Conservation (phyloP, 1,140 invertebrate genomes). For the Teleogryllus occipitalis region DNA sequence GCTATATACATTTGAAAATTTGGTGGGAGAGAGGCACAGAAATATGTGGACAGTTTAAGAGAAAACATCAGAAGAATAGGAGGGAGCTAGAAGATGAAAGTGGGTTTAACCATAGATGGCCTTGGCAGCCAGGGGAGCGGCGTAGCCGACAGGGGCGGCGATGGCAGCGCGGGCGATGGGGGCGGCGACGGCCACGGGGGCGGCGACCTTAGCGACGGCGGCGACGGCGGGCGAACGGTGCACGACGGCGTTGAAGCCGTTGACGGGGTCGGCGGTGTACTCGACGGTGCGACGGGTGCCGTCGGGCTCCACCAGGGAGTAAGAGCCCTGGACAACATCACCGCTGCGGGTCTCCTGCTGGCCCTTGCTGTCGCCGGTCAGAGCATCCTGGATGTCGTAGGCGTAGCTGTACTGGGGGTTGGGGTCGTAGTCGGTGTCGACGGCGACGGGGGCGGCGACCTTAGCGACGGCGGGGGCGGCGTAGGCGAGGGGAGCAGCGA, state of each 20-base stretch:
- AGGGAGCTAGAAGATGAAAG: background rate
- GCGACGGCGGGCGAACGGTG: conserved; percentile 16
- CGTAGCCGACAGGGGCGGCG: conserved; percentile 34
- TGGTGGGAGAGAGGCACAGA: background rate
- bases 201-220: conserved; percentile 16
- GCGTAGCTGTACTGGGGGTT: conserved; percentile 20
- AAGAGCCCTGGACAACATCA: conserved; percentile 22
- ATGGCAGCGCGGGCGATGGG: conserved; percentile 33
- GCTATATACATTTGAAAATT: background rate
- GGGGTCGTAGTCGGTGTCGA: conserved; percentile 20
- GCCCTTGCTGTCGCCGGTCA: conserved; percentile 29
- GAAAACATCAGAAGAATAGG: background rate
- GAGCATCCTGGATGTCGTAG: conserved; percentile 25
- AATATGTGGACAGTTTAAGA: background rate
- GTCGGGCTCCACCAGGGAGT: conserved; percentile 24
- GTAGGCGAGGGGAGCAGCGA: conserved; percentile 13
- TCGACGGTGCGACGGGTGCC: conserved; percentile 23
- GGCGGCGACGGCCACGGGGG: background rate
- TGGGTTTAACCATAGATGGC: background rate
- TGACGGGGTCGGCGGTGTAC: conserved; percentile 29
- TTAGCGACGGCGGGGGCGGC: conserved; percentile 21
- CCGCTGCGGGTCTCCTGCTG: conserved; percentile 17
- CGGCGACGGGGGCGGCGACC: conserved; percentile 19
- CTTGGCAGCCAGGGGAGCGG: conserved; percentile 28
- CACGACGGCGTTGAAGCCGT: conserved; percentile 28